Evolutionary conservation across 2,797 vertebrate species (phyloP).

Genomic region (Clarias laeviceps): DNA sequence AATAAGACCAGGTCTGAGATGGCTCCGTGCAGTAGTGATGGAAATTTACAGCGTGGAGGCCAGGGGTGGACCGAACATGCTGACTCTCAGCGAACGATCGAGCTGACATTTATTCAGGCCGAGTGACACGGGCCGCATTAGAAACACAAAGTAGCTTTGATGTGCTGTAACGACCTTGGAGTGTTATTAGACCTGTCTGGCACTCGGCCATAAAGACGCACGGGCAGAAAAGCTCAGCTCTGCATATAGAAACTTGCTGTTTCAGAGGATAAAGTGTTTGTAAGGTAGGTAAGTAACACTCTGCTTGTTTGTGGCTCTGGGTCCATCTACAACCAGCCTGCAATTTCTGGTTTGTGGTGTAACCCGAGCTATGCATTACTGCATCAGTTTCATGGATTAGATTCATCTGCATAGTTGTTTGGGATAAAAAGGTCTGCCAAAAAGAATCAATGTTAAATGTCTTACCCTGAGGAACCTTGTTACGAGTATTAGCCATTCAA

Average conservation of each 20-base stretch:
- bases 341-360: constrained; percentile 21
- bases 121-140: constrained; percentile 46
- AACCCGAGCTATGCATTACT: constrained; percentile 15
- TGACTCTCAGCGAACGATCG: constrained; percentile 48
- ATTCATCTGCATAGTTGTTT: constrained; percentile 3
- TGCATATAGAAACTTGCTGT: constrained; percentile 27
- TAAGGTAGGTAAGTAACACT: constrained; percentile 23
- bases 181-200: constrained; percentile 48
- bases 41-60: constrained; percentile 48
- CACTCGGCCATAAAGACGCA: constrained; percentile 34
- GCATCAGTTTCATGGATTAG: constrained; percentile 14
- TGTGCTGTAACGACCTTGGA: constrained; percentile 49
- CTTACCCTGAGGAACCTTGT: not conserved
- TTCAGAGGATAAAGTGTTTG: constrained; percentile 25
- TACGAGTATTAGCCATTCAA: not conserved
- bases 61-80: constrained; percentile 46
- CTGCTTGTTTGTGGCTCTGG: constrained; percentile 25
- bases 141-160: constrained; percentile 52
- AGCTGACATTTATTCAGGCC: constrained; percentile 49
- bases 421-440: not conserved
- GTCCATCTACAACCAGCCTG: constrained; percentile 13
- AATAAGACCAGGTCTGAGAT: constrained; percentile 35
- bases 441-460: constrained; percentile 10
- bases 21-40: constrained; percentile 17
- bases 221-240: constrained; percentile 20